Evolutionary conservation across 2,113 vertebrate species (phyloP), one percentile per base, ranked within the genome.

Genomic region (Quiscalus mexicanus): DNA sequence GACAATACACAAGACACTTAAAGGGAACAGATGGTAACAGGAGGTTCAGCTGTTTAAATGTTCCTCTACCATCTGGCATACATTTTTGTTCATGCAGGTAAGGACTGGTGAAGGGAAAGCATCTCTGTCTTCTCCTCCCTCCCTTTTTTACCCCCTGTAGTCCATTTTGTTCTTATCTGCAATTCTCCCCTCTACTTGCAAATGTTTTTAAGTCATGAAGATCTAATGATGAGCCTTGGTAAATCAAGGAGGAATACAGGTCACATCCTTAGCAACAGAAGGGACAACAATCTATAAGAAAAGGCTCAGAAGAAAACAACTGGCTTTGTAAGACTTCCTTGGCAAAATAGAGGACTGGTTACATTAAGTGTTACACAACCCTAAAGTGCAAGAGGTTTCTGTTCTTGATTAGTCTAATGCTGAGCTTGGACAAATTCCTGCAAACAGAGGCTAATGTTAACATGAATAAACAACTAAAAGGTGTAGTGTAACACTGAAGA

Each of bases 381-480:
- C 52, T 56, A 12, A 44, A 19, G 18, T 22, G n/a, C 3, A 9
- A 67, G 47, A 71, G 15, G 18, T n/a, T 92, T 83, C 37, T 79
- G 47, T 3, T 90, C 76, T 92, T 79, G 28, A 44, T 92, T 65
- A 84, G 42, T 41, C 35, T 85, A 47, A 50, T 1, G 3, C 22
- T 78, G 65, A 85, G 62, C 68, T 92, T 83, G n/a, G 75, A 87
- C 41, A 13, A 74, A 58, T 37, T 77, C 33, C 76, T 86, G 62
- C 44, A 71, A 95, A 78, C 9, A 59, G 39, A 75, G 7, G 44
- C 45, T 42, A 37, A 65, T 21, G 18, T 71, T 59, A 71, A 28
- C 21, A 56, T 37, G n/a, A 64, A 88, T n/a, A 83, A 88, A 86
- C 55, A 91, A 49, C 25, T 59, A 69, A 86, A 94, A 80, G 12